These are phyloP conservation scores for Microplitis demolitor DNA, from an alignment of 1,140 invertebrate species.

Conservation along the genomic window DNA sequence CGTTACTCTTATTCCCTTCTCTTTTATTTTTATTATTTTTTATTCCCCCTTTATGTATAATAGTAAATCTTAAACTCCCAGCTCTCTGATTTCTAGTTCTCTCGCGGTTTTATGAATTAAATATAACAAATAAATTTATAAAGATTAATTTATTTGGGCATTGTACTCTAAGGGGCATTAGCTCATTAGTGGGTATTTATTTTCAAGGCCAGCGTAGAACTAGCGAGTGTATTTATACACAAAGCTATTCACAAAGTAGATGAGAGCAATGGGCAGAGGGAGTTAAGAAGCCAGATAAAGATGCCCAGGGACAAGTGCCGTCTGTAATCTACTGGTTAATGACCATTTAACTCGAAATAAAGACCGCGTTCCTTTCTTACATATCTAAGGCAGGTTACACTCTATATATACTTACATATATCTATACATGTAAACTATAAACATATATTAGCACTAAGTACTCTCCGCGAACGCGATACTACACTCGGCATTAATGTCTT, in stretches of 20 bases:
- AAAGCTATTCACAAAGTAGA: not conserved
- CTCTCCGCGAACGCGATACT: too few relatives aligned
- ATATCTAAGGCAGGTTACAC: not conserved
- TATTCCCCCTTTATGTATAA: too few relatives aligned
- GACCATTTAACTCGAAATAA: constrained; percentile 31
- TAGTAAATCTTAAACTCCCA: too few relatives aligned
- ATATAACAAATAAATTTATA: too few relatives aligned
- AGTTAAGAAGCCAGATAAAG: not conserved
- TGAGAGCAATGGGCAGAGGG: not conserved
- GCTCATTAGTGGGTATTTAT: constrained; percentile 34
- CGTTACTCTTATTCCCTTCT: not conserved
- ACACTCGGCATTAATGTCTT: too few relatives aligned
- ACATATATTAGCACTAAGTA: not conserved
- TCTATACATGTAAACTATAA: not conserved
- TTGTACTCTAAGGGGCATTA: constrained; percentile 14
- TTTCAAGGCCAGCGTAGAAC: constrained; percentile 24
- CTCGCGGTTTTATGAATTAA: too few relatives aligned
- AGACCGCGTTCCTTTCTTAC: not conserved
- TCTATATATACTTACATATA: not conserved
- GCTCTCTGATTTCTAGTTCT: too few relatives aligned
- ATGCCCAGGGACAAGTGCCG: not conserved
- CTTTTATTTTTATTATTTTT: not conserved
- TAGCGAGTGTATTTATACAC: constrained; percentile 1
- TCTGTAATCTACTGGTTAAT: constrained; percentile 26
- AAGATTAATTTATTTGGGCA: not conserved